Evolutionary conservation across 2,797 vertebrate genomes (phyloP), one percentile per base, ranked within the genome.

Genomic region (Netta rufina): DNA sequence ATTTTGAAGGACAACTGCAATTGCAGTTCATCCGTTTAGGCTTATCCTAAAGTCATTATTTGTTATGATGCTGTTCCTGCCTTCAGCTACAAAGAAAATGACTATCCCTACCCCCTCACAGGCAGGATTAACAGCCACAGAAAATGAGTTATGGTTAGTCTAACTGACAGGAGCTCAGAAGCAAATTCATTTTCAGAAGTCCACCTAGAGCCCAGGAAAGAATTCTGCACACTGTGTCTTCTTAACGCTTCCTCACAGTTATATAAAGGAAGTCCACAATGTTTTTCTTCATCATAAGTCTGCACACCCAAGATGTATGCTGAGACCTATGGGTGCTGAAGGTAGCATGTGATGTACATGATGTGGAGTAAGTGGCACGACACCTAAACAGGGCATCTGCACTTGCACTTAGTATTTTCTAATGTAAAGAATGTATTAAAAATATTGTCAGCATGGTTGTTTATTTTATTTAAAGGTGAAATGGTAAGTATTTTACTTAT

Each of bases 1-100:
- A 93, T 96, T 96, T 93, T 94, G 92, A 96, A 92, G 95, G 93
- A 94, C 93, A 95, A 93, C 64, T 88, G 87, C 91, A 94, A 96
- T 88, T 90, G 73, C 39, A 64, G 28, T 92, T 94, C 92, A 96
- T 96, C 87, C 58, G 73, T 96, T 96, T 95, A 92, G 87, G 73
- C 76, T 96, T 95, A 93, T 94, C 93, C 93, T 97, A 90, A 96
- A 96, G 93, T 93, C 95, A 94, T 96, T 96, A 95, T 94, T 96
- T 94, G 89, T 94, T 94, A 96, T 93, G 85, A 96, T 94, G 79
- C 92, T 95, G 82, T 93, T 96, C 89, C 93, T 95, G 91, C 87
- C 89, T 95, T 94, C 92, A 97, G 79, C 92, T 91, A 86, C 79
- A 86, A 85, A 92, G 93, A 92, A 96, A 97, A 96, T 96, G 1